phyloP scores from a whole-genome alignment of 2,797 vertebrate genomes.

The Botia kubotai region DNA sequence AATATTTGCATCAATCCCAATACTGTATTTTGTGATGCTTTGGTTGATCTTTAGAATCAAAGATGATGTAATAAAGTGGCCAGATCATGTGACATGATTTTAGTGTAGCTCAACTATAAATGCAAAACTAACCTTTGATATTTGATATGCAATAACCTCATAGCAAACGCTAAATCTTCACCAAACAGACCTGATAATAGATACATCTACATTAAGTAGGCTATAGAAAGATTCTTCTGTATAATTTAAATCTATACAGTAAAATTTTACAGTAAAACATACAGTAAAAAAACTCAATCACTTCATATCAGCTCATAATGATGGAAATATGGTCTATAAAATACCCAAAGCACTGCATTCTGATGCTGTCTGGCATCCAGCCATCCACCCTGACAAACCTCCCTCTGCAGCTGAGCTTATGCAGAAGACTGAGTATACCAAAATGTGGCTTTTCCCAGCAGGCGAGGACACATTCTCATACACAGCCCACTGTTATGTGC shows the following conservation, averaged over 20 bases:
- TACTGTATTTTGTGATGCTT: slow-evolving; percentile 5
- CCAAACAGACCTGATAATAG: not conserved
- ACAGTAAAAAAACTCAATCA: too few relatives aligned
- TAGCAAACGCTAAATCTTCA: not conserved
- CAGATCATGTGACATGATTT: not conserved
- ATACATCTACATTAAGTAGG: not conserved
- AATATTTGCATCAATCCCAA: not conserved
- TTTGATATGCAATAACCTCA: too few relatives aligned
- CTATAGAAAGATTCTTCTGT: not conserved
- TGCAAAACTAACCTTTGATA: not conserved
- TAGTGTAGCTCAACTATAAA: not conserved
- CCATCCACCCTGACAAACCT: slow-evolving; percentile 42
- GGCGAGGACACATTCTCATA: slow-evolving; percentile 44
- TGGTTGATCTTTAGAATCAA: slow-evolving; percentile 5
- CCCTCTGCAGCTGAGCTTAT: slow-evolving; percentile 49
- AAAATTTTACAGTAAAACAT: too few relatives aligned
- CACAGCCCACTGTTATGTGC: slow-evolving; percentile 57
- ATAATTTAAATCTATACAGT: not conserved
- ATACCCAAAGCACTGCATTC: slow-evolving; percentile 31
- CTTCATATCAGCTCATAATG: slow-evolving; percentile 14
- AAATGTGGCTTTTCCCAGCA: slow-evolving; percentile 41
- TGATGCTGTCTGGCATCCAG: slow-evolving; percentile 46
- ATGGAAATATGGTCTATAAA: slow-evolving; percentile 11
- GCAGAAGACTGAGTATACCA: slow-evolving; percentile 17
- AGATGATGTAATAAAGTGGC: slow-evolving; percentile 2